A percentile compares a stretch with the other conserved stretches of the same genome.
These are phyloP conservation scores for Engraulis encrasicolus DNA, from an alignment of 2,113 vertebrate genomes.

Conservation along the genomic window DNA sequence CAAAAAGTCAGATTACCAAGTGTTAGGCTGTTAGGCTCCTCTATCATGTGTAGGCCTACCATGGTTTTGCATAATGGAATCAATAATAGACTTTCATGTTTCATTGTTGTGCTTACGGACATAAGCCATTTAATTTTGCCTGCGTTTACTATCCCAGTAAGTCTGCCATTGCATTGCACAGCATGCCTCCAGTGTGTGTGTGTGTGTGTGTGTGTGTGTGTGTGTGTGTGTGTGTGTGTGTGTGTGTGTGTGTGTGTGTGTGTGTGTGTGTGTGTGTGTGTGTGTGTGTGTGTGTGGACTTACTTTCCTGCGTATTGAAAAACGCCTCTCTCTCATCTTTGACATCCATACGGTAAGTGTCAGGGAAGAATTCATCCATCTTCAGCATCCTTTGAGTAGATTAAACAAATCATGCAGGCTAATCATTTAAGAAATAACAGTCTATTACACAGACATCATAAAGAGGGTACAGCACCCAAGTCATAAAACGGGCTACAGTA, in stretches of 20 bases:
- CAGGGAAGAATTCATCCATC: constrained; percentile 87
- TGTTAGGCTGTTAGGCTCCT: background rate
- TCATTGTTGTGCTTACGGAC: too few species aligned
- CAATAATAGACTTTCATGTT: too few species aligned
- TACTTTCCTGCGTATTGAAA: constrained; percentile 79
- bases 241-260: too few species aligned
- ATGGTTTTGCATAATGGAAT: too few species aligned
- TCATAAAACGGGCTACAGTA: background rate
- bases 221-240: too few species aligned
- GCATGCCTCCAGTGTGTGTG: too few species aligned
- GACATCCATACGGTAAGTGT: constrained; percentile 83
- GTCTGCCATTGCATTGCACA: too few species aligned
- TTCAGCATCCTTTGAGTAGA: constrained; percentile 71
- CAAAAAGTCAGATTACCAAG: background rate
- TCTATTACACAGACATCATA: background rate
- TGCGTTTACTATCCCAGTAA: too few species aligned
- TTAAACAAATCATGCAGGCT: constrained; percentile 13
- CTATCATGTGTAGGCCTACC: background rate
- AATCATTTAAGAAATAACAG: background rate
- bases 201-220: too few species aligned
- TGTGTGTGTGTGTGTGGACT: constrained; percentile 35
- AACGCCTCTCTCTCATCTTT: constrained; percentile 81
- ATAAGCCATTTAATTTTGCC: too few species aligned
- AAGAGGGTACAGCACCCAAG: background rate
- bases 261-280: too few species aligned